A percentile compares a stretch with the other conserved stretches of the same genome.
These are phyloP conservation scores for Cylindroiulus punctatus DNA, from an alignment of 2,888 invertebrate genomes.

Conservation along the genomic window DNA sequence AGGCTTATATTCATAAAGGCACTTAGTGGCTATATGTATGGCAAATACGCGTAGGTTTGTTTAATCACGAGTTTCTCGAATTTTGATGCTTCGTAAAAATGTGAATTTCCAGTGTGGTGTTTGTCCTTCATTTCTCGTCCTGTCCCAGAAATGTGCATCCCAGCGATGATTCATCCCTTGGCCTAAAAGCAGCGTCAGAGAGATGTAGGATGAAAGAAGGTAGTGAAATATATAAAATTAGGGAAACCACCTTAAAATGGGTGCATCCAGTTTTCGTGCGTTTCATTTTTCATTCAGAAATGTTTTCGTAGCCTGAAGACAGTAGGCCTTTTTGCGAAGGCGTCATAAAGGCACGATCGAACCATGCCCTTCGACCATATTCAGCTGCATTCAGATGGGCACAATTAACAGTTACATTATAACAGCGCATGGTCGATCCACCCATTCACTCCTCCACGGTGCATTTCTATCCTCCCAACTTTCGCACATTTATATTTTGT, in stretches of 20 bases:
- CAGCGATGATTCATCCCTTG: slow-evolving; percentile 21
- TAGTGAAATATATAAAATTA: slow-evolving; percentile 43
- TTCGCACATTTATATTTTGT: not conserved
- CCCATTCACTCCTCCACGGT: slow-evolving; percentile 18
- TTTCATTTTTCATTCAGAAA: slow-evolving; percentile 6
- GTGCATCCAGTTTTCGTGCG: not conserved
- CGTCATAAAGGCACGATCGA: slow-evolving; percentile 36
- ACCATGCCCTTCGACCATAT: slow-evolving; percentile 35
- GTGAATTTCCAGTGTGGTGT: not conserved
- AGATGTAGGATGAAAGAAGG: slow-evolving; percentile 35
- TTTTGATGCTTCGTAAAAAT: slow-evolving; percentile 12
- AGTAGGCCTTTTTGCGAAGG: slow-evolving; percentile 31
- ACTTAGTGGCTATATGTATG: not conserved
- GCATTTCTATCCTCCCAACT: slow-evolving; percentile 12
- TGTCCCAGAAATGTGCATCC: slow-evolving; percentile 17
- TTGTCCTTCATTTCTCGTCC: slow-evolving; percentile 5
- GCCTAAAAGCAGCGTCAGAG: slow-evolving; percentile 19
- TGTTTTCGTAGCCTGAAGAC: not conserved
- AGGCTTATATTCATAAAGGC: not conserved
- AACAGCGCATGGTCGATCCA: slow-evolving; percentile 4
- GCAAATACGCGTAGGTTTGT: slow-evolving; percentile 25
- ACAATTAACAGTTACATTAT: slow-evolving; percentile 45
- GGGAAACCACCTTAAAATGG: slow-evolving; percentile 45
- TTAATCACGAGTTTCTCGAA: not conserved
- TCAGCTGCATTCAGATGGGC: slow-evolving; percentile 25